Evolutionary conservation across 2,113 vertebrate species (phyloP), one percentile per base, ranked within the genome.

Genomic region (Tenrec ecaudatus): DNA sequence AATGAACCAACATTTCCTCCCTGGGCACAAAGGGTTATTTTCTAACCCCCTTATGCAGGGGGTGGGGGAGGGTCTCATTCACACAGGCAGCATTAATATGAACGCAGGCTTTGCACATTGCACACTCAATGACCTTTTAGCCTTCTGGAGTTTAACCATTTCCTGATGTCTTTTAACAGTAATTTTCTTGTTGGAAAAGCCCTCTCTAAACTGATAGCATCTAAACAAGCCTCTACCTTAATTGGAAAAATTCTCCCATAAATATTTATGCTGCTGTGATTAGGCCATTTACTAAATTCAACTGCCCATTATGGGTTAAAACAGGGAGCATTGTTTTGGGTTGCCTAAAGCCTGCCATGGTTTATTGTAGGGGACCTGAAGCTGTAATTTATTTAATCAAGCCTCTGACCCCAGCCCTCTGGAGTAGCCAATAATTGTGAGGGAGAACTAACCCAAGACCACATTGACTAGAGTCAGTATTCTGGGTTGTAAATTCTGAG

Each of bases 241-340:
- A 98, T 98, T 98, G 98, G 97, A 98, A 98, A 97, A 98, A 98
- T 97, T 98, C 97, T 98, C 97, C 98, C 97, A 98, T 98, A 98
- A 98, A 98, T 98, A 98, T 98, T 98, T 98, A 98, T 98, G 97
- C 98, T 97, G 96, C 92, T 95, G 94, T 98, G 98, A 98, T 98
- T 98, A 98, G 96, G 91, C 89, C 97, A 97, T 98, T 98, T 98
- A 98, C 97, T 96, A 97, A 98, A 97, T 97, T 97, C 97, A 98
- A 98, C 98, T 98, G 98, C 97, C 98, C 97, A 98, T 98, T 98
- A 98, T 97, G 95, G 97, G 97, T 96, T 97, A 98, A 98, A 98
- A 98, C 98, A 97, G 97, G 96, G 95, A 95, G 96, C 97, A 98
- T 98, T 98, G 98, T 98, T 98, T 98, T 91, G 96, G 96, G 91